Conservation (phyloP, 2,888 invertebrate species). For the Ochropleura leucogaster region DNA sequence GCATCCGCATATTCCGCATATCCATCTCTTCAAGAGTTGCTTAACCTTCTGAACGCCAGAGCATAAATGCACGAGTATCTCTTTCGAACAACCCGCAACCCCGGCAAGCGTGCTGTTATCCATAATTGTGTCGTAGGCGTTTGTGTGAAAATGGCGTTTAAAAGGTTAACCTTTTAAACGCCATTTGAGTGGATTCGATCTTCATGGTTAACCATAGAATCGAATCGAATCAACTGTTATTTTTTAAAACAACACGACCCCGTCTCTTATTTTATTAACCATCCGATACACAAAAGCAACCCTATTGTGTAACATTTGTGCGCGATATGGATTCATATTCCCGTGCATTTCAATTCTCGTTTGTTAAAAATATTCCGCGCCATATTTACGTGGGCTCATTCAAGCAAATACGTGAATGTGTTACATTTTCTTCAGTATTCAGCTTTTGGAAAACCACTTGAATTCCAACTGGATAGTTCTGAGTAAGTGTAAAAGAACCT, state of each 20-base stretch:
- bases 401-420: slow-evolving; percentile 38
- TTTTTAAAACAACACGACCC: neutral
- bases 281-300: neutral
- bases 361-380: slow-evolving; percentile 49
- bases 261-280: neutral
- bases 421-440: slow-evolving; percentile 44
- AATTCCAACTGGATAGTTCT: slow-evolving; percentile 44
- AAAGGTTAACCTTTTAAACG: neutral
- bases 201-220: too few species aligned
- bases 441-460: slow-evolving; percentile 42
- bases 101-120: too few species aligned
- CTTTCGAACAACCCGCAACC: too few species aligned
- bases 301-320: neutral
- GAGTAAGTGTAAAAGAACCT: slow-evolving; percentile 19
- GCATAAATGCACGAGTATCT: too few species aligned
- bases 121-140: too few species aligned
- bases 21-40: neutral
- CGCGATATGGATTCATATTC: slow-evolving; percentile 26
- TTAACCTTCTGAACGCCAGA: neutral
- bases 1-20: neutral
- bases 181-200: too few species aligned
- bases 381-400: slow-evolving; percentile 49
- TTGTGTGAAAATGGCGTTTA: too few species aligned
- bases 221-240: neutral
- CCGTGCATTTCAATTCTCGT: slow-evolving; percentile 29